Evolutionary conservation across 2,888 invertebrate genomes (phyloP).

Genomic region (Lucinisca nassula): DNA sequence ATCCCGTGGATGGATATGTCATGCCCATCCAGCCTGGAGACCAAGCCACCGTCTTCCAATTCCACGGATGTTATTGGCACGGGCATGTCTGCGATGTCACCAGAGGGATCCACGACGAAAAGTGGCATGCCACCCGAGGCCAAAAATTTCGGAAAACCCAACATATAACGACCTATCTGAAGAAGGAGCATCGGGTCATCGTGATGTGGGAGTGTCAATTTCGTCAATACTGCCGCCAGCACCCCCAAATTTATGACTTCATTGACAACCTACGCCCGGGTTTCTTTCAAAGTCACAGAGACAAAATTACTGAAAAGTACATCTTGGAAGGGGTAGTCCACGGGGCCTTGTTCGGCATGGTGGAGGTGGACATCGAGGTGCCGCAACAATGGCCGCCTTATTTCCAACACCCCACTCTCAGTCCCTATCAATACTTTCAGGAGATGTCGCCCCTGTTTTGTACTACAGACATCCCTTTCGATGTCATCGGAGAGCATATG

Average conservation of each 20-base stretch:
- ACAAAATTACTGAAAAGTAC: neutral
- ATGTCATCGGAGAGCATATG: neutral
- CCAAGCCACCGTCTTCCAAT: conserved; percentile 34
- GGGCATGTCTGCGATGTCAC: conserved; percentile 43
- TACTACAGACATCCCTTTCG: conserved; percentile 31
- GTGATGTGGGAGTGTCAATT: conserved; percentile 43
- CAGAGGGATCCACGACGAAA: conserved; percentile 28
- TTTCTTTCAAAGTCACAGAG: neutral
- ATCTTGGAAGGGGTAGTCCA: neutral
- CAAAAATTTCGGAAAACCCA: neutral
- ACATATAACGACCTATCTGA: neutral
- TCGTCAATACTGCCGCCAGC: neutral
- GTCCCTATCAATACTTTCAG: conserved; percentile 27
- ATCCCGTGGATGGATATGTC: conserved; percentile 43
- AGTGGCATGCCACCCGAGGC: conserved; percentile 17
- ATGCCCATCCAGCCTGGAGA: too few relatives aligned
- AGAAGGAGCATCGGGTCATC: neutral
- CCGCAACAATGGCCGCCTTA: conserved; percentile 20
- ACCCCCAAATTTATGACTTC: neutral
- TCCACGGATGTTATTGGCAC: conserved; percentile 42
- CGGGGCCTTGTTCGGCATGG: neutral
- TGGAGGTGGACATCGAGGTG: conserved; percentile 32
- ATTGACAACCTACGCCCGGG: neutral
- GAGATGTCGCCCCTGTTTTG: conserved; percentile 51
- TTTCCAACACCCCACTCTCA: neutral